Percentiles rank a stretch among this genome's conserved stretches.
phyloP scores from a whole-genome alignment of 1,140 invertebrate genomes.

The Macrotrachela quadricornifera region DNA sequence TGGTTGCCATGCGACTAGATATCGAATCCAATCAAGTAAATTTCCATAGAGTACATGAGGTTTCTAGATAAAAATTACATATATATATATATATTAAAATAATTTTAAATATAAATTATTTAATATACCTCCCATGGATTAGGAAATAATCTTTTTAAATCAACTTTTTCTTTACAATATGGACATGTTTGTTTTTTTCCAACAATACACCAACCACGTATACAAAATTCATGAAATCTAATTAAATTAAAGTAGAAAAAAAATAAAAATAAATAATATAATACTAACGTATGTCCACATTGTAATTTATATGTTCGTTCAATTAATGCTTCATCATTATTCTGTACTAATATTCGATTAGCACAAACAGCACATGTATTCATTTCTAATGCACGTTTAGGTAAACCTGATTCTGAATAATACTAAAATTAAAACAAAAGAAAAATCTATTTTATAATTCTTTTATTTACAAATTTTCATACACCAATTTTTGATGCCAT shows the following conservation, averaged over 20 bases:
- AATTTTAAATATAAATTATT: conserved; percentile 32
- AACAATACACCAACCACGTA: conserved; percentile 96
- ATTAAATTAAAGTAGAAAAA: neutral
- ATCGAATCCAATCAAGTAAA: conserved; percentile 82
- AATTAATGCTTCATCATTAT: conserved; percentile 30
- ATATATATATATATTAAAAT: neutral
- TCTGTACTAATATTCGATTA: conserved; percentile 32
- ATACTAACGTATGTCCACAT: conserved; percentile 57
- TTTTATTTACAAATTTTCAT: conserved; percentile 17
- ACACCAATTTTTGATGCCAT: conserved; percentile 88
- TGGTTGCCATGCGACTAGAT: conserved; percentile 95
- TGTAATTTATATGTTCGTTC: conserved; percentile 83
- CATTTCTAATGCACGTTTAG: conserved; percentile 63
- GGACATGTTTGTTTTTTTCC: conserved; percentile 98
- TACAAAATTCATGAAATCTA: conserved; percentile 94
- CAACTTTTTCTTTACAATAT: conserved; percentile 97
- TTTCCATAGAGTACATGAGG: conserved; percentile 91
- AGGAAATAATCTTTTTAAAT: conserved; percentile 84
- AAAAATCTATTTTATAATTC: neutral
- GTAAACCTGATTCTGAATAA: conserved; percentile 74
- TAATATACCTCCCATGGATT: conserved; percentile 55
- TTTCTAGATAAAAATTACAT: conserved; percentile 54
- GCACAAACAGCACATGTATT: conserved; percentile 91
- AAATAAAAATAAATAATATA: too few species aligned
- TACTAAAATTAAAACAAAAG: conserved; percentile 49